Conservation (phyloP, 2,797 vertebrate genomes). For the Lateolabrax maculatus region DNA sequence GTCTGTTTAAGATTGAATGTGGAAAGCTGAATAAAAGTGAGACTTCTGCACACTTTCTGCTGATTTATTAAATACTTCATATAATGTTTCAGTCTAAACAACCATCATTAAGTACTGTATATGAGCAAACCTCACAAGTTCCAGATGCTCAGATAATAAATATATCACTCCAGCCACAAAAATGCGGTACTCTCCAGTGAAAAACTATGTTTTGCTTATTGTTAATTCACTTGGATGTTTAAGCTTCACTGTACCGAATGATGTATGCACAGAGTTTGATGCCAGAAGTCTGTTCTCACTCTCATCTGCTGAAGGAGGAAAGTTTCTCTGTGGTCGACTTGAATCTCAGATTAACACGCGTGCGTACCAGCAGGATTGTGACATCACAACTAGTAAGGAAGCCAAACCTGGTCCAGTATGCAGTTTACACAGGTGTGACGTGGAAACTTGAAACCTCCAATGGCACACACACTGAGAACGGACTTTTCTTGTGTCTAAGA, state of each 20-base stretch:
- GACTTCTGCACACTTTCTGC: background rate
- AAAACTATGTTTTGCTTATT: constrained; percentile 1
- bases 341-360: background rate
- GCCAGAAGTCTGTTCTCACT: background rate
- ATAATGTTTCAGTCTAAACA: background rate
- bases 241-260: background rate
- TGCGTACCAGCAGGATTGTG: background rate
- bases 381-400: too few relatives aligned
- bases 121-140: background rate
- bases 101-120: background rate
- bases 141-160: background rate
- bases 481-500: too few relatives aligned
- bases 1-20: background rate
- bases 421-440: background rate
- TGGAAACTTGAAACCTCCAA: background rate
- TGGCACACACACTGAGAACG: too few relatives aligned
- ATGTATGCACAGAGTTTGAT: background rate
- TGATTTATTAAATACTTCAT: constrained; percentile 6
- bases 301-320: background rate
- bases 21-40: background rate
- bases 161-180: background rate
- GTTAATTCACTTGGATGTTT: background rate
- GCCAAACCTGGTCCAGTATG: too few relatives aligned
- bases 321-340: too few relatives aligned
- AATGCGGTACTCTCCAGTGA: background rate